Percentiles rank a stretch among this genome's conserved stretches.
Evolutionary conservation across 1,140 invertebrate species (phyloP).

Genomic region (Heliconius nattereri): DNA sequence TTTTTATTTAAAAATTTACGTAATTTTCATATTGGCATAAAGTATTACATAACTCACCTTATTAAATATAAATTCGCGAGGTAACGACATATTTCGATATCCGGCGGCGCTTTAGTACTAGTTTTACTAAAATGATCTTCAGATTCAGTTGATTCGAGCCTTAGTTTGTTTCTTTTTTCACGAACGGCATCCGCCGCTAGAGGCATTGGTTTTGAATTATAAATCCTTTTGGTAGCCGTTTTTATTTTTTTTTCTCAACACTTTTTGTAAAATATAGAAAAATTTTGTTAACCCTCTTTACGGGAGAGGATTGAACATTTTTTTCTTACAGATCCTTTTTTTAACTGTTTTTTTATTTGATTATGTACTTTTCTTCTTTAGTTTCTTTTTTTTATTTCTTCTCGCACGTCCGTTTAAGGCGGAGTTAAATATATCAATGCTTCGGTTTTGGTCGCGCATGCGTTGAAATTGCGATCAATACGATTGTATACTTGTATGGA

Average conservation of each 20-base stretch:
- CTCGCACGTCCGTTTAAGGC: constrained; percentile 22
- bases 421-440: constrained; percentile 17
- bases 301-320: constrained; percentile 34
- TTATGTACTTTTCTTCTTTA: not conserved
- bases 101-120: constrained; percentile 57
- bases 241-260: constrained; percentile 44
- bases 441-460: constrained; percentile 25
- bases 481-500: not conserved
- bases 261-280: constrained; percentile 29
- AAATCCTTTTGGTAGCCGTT: constrained; percentile 58
- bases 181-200: constrained; percentile 63
- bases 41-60: constrained; percentile 52
- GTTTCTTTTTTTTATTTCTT: constrained; percentile 10
- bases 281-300: constrained; percentile 20
- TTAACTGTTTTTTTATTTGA: not conserved
- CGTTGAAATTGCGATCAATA: constrained; percentile 23
- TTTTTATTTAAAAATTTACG: not conserved
- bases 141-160: constrained; percentile 68
- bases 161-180: constrained; percentile 45
- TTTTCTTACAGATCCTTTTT: constrained; percentile 12
- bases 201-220: constrained; percentile 66
- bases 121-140: constrained; percentile 64
- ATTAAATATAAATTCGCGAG: constrained; percentile 70
- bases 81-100: constrained; percentile 65
- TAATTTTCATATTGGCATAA: not conserved